Conservation (phyloP, 2,888 invertebrate genomes). For the Archaeoteleia sp. region DNA sequence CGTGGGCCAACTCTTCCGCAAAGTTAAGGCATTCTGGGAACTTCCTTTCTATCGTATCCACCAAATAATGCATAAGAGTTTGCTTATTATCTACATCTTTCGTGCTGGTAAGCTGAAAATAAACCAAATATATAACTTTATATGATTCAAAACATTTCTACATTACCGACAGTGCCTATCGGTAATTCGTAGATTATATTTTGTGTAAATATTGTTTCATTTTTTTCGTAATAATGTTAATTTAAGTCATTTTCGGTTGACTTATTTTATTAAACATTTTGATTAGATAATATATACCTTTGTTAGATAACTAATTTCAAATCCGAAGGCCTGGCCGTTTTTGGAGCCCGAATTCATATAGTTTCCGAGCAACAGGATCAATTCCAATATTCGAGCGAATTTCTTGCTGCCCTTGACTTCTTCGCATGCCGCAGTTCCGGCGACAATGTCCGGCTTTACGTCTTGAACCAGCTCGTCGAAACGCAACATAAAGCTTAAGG, state of each 20-base stretch:
- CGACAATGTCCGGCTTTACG: constrained; percentile 94
- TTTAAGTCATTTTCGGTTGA: too few relatives aligned
- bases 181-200: constrained; percentile 27
- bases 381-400: constrained; percentile 91
- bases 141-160: constrained; percentile 13
- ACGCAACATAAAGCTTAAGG: constrained; percentile 91
- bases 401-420: constrained; percentile 92
- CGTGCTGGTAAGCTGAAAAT: constrained; percentile 84
- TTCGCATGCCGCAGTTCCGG: constrained; percentile 96
- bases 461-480: constrained; percentile 91
- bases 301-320: constrained; percentile 96
- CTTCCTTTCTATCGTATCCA: constrained; percentile 89
- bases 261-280: too few relatives aligned
- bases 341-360: constrained; percentile 97
- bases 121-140: constrained; percentile 37
- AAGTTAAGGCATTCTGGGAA: constrained; percentile 90
- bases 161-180: too few relatives aligned
- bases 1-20: constrained; percentile 91
- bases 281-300: constrained; percentile 79
- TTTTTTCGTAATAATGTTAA: too few relatives aligned
- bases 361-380: constrained; percentile 93
- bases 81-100: constrained; percentile 95
- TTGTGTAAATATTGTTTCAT: too few relatives aligned
- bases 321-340: constrained; percentile 95
- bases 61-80: constrained; percentile 94